phyloP scores from a whole-genome alignment of 2,113 vertebrate species.

The Cephalopterus ornatus region DNA sequence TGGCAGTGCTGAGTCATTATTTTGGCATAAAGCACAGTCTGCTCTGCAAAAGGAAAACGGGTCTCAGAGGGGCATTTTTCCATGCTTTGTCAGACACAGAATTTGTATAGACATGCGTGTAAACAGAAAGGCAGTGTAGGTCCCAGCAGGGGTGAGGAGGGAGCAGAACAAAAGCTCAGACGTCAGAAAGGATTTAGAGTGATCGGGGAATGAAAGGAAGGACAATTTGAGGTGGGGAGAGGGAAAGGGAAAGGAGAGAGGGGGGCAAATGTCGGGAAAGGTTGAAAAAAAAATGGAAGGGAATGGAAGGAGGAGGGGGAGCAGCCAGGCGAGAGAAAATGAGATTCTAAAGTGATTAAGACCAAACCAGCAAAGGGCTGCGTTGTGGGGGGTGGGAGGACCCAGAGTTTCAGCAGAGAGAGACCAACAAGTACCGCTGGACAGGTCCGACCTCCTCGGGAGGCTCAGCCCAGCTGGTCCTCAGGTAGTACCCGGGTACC shows the following conservation, averaged over 20 bases:
- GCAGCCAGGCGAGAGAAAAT: neutral
- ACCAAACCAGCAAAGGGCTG: neutral
- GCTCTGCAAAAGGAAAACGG: neutral
- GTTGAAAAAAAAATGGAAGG: neutral
- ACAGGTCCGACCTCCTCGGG: rapidly evolving
- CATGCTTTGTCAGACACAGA: neutral
- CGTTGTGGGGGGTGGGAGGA: neutral
- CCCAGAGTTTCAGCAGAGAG: rapidly evolving
- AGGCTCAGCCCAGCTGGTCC: neutral
- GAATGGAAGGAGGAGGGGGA: too few species aligned
- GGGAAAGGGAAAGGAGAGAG: neutral
- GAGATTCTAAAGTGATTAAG: neutral
- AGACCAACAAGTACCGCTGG: rapidly evolving
- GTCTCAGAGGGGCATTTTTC: neutral
- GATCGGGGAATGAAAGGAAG: neutral
- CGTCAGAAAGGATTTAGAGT: neutral
- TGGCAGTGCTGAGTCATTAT: constrained; percentile 20
- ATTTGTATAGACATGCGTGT: neutral
- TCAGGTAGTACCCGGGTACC: rapidly evolving
- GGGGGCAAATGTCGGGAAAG: neutral
- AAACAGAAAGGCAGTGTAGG: neutral
- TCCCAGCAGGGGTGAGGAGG: constrained; percentile 20
- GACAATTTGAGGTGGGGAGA: neutral
- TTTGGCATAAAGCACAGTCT: neutral
- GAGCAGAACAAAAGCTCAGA: neutral